phyloP scores from a whole-genome alignment of 2,113 vertebrate genomes.

The Nycticryphes semicollaris region DNA sequence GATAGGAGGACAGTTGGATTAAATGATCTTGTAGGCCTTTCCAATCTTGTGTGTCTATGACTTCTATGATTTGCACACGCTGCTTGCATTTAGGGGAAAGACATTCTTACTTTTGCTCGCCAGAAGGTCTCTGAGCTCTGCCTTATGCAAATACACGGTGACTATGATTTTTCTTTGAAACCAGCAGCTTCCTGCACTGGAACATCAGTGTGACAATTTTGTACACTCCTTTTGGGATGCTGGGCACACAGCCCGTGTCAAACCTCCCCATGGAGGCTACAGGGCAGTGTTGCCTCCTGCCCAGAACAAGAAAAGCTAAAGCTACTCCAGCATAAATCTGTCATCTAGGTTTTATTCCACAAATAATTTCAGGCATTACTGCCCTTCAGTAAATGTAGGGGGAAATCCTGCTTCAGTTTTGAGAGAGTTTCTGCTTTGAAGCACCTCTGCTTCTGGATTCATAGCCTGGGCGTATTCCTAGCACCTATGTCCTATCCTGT shows the following conservation, averaged over 20 bases:
- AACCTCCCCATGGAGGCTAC: not conserved
- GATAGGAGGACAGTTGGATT: too few relatives aligned
- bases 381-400: not conserved
- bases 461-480: not conserved
- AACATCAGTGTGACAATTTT: not conserved
- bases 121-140: constrained; percentile 3
- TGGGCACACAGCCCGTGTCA: fast-evolving
- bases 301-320: not conserved
- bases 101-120: not conserved
- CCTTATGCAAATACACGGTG: not conserved
- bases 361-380: not conserved
- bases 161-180: not conserved
- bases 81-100: not conserved
- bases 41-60: too few relatives aligned
- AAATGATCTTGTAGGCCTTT: too few relatives aligned
- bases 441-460: not conserved
- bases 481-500: not conserved
- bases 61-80: not conserved
- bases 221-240: not conserved
- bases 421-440: not conserved
- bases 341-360: not conserved
- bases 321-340: not conserved
- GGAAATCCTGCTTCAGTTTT: not conserved
- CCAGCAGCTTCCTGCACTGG: not conserved
- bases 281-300: not conserved